These are phyloP conservation scores for Pempheris klunzingeri DNA, from an alignment of 2,797 vertebrate genomes.

Conservation along the genomic window DNA sequence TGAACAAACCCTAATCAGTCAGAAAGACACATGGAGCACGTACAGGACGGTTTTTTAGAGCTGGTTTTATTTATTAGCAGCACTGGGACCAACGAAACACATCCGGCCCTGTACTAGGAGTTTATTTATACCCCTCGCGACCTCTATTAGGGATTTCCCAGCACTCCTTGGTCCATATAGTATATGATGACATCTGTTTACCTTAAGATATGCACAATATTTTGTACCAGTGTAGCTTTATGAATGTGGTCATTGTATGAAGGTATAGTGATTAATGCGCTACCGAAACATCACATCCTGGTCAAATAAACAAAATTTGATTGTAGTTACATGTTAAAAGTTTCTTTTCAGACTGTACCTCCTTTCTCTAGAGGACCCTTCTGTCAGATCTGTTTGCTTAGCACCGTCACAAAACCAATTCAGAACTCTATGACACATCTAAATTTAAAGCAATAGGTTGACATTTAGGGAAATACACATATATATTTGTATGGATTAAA, in stretches of 20 bases:
- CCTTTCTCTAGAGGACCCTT: neutral
- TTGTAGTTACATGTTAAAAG: neutral
- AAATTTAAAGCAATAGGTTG: neutral
- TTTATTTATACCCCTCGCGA: conserved; percentile 54
- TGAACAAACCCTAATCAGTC: conserved; percentile 23
- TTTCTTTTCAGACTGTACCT: neutral
- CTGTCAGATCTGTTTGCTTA: neutral
- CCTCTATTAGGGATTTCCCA: conserved; percentile 26
- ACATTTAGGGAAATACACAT: neutral
- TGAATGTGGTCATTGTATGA: neutral
- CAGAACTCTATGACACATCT: neutral
- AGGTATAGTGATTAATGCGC: neutral
- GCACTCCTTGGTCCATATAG: neutral
- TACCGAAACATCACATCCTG: neutral
- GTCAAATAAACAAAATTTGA: conserved; percentile 7
- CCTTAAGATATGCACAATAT: conserved; percentile 5
- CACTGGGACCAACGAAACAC: conserved; percentile 42
- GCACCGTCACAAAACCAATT: neutral
- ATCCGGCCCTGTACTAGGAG: conserved; percentile 31
- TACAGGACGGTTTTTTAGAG: conserved; percentile 16
- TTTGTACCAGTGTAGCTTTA: neutral
- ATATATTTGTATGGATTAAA: too few relatives aligned
- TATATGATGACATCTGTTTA: conserved; percentile 30
- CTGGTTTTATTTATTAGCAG: conserved; percentile 59
- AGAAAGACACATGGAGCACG: conserved; percentile 29